Evolutionary conservation across 2,888 invertebrate genomes (phyloP).

Genomic region (Bedellia somnulentella): DNA sequence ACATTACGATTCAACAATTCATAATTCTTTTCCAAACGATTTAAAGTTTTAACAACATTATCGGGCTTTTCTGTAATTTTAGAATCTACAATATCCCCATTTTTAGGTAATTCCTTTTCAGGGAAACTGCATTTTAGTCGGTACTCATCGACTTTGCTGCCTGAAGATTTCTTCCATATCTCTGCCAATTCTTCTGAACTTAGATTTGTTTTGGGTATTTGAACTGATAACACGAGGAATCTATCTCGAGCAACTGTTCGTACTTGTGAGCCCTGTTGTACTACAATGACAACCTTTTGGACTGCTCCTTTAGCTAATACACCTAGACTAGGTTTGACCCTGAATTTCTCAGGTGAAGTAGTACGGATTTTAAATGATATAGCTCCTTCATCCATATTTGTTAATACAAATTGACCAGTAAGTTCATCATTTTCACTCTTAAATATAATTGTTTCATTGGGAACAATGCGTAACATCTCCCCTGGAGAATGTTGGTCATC

Average conservation of each 20-base stretch:
- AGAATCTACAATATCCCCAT: conserved; percentile 24
- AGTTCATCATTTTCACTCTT: conserved; percentile 68
- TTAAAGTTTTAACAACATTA: conserved; percentile 71
- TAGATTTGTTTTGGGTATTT: conserved; percentile 60
- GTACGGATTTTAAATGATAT: conserved; percentile 81
- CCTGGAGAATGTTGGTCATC: conserved; percentile 40
- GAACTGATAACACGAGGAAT: conserved; percentile 85
- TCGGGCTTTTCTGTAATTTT: conserved; percentile 66
- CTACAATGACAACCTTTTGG: conserved; percentile 69
- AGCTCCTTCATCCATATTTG: conserved; percentile 64
- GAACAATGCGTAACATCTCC: conserved; percentile 64
- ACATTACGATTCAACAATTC: conserved; percentile 27
- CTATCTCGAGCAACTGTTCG: conserved; percentile 76
- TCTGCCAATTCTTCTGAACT: conserved; percentile 67
- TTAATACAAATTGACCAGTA: conserved; percentile 67
- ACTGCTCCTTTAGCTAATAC: conserved; percentile 66
- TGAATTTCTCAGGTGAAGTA: conserved; percentile 92
- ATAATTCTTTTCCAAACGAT: conserved; percentile 33
- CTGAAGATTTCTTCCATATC: conserved; percentile 70
- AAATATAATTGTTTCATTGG: conserved; percentile 73
- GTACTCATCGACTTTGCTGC: conserved; percentile 69
- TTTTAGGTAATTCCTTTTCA: conserved; percentile 33
- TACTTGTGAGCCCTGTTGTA: conserved; percentile 73
- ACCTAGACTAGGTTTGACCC: conserved; percentile 88
- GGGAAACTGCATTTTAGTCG: conserved; percentile 69